A percentile compares a stretch with the other conserved stretches of the same genome.
Conservation (phyloP, 2,797 vertebrate species). For the Bucorvus abyssinicus region DNA sequence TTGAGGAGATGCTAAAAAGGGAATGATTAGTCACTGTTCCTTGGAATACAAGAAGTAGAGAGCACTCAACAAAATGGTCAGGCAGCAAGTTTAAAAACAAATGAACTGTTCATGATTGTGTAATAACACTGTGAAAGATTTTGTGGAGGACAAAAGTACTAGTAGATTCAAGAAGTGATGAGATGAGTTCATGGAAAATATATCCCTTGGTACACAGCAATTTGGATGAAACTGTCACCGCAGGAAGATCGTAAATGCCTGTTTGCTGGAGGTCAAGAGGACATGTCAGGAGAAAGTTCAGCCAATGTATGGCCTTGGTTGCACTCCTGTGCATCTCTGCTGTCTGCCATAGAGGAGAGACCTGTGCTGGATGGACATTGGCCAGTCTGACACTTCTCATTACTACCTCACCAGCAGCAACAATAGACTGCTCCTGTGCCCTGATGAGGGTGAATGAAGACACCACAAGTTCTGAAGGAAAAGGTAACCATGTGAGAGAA, state of each 20-base stretch:
- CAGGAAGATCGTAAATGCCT: background rate
- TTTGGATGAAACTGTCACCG: background rate
- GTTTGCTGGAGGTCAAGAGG: background rate
- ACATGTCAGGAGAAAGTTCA: background rate
- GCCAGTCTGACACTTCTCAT: background rate
- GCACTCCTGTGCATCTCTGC: background rate
- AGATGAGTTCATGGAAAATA: background rate
- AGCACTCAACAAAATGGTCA: background rate
- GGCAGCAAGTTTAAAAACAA: slow-evolving; percentile 1
- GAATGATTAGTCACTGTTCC: background rate
- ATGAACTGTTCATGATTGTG: background rate
- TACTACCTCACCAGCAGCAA: background rate
- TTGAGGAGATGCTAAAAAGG: background rate
- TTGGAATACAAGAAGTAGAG: background rate
- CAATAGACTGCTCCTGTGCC: background rate
- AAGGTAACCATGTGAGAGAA: background rate
- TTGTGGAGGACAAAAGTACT: background rate
- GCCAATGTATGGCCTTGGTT: background rate
- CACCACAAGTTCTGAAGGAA: background rate
- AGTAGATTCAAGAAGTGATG: background rate
- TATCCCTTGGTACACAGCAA: background rate
- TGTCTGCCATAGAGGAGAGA: background rate
- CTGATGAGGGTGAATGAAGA: background rate
- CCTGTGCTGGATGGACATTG: background rate
- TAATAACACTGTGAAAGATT: background rate